A percentile compares a stretch with the other conserved stretches of the same genome.
Evolutionary conservation across 2,888 invertebrate species (phyloP).

Genomic region (Spilarctia lutea): DNA sequence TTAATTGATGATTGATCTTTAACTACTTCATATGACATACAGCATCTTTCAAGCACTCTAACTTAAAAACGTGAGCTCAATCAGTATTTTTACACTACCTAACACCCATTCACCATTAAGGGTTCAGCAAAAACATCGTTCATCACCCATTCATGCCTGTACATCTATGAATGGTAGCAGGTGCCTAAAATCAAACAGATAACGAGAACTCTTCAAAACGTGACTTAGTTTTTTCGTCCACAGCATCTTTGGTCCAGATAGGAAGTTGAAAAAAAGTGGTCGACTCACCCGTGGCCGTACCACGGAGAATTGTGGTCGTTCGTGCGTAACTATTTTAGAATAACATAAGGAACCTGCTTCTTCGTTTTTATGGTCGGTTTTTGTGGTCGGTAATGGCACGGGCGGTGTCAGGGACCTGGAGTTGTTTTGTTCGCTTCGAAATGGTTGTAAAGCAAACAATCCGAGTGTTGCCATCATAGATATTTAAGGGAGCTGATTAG

Average conservation of each 20-base stretch:
- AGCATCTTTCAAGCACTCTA: neutral
- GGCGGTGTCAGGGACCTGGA: conserved; percentile 55
- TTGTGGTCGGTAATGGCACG: conserved; percentile 56
- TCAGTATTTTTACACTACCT: neutral
- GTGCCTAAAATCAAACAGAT: conserved; percentile 53
- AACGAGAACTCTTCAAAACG: conserved; percentile 72
- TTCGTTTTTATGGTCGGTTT: conserved; percentile 64
- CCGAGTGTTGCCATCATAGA: conserved; percentile 5
- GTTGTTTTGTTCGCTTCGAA: conserved; percentile 17
- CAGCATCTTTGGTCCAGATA: conserved; percentile 48
- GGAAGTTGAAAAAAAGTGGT: conserved; percentile 44
- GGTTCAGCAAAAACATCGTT: conserved; percentile 10
- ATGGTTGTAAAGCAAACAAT: conserved; percentile 27
- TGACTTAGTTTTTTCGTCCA: conserved; percentile 55
- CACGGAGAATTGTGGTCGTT: conserved; percentile 65
- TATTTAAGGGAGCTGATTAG: conserved; percentile 13
- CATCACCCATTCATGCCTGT: conserved; percentile 33
- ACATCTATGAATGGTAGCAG: conserved; percentile 54
- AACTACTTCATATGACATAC: no score
- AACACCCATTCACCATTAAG: conserved; percentile 9
- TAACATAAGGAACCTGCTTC: conserved; percentile 68
- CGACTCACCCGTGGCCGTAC: conserved; percentile 57
- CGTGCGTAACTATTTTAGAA: conserved; percentile 58
- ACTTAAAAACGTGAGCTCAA: conserved; percentile 9
- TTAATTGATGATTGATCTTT: no score